Evolutionary conservation across 1,140 invertebrate genomes (phyloP).

Genomic region (Sitodiplosis mosellana): DNA sequence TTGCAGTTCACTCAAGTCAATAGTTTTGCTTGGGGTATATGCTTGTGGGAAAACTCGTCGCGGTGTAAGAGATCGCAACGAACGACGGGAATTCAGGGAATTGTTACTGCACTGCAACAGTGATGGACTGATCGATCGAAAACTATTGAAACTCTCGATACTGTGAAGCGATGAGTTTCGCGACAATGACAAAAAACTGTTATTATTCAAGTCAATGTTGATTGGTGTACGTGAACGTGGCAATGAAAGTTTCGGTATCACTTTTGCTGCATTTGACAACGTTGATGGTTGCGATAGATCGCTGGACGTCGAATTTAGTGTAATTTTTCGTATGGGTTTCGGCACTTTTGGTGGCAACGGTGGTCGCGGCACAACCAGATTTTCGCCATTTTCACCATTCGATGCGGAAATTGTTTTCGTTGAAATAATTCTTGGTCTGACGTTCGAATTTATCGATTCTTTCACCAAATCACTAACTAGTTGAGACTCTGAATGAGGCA

Average conservation of each 20-base stretch:
- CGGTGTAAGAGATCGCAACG: conserved; percentile 24
- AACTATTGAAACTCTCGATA: no score
- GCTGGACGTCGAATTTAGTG: no score
- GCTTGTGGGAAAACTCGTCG: conserved; percentile 44
- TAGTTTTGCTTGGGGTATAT: conserved; percentile 25
- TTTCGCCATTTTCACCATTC: neutral
- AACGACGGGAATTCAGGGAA: neutral
- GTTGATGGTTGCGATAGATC: no score
- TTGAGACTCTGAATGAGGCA: no score
- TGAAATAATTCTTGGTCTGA: neutral
- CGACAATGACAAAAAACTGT: neutral
- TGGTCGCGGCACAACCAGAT: neutral
- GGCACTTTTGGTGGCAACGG: neutral
- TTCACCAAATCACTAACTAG: neutral
- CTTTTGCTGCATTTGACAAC: no score
- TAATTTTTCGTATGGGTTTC: no score
- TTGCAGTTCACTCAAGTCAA: conserved; percentile 33
- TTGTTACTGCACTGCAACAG: conserved; percentile 8
- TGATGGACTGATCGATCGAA: conserved; percentile 19
- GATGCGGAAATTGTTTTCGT: neutral
- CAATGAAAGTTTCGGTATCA: no score
- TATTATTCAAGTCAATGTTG: no score
- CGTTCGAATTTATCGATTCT: neutral
- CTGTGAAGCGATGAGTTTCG: conserved; percentile 8
- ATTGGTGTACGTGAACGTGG: no score